These are phyloP conservation scores for Thermophis baileyi DNA, from an alignment of 2,113 vertebrate genomes.

Conservation along the genomic window DNA sequence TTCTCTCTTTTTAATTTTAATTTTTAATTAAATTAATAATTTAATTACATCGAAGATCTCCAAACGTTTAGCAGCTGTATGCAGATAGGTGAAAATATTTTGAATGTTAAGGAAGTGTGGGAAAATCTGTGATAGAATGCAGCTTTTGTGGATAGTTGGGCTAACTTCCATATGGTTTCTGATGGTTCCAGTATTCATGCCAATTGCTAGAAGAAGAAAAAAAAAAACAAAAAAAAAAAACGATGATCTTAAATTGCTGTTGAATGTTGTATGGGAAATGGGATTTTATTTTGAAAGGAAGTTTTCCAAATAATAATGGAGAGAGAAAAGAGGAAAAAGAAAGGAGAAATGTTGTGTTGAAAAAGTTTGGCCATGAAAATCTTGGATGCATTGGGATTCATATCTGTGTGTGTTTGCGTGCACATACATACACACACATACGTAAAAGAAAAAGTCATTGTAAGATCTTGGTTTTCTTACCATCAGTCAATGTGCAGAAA, in stretches of 20 bases:
- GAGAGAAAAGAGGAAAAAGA: neutral
- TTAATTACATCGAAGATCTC: too few species aligned
- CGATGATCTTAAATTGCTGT: neutral
- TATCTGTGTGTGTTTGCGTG: neutral
- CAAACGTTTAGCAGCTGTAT: neutral
- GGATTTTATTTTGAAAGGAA: neutral
- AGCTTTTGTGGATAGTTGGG: neutral
- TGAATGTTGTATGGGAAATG: neutral
- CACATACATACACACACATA: neutral
- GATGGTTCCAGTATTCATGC: neutral
- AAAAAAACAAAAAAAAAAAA: neutral
- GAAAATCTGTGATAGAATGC: neutral
- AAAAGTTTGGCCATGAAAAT: neutral
- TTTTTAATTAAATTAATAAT: too few species aligned
- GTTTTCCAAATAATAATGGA: neutral
- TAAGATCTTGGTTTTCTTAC: neutral
- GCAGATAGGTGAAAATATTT: neutral
- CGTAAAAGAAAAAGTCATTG: neutral
- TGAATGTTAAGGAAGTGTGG: neutral
- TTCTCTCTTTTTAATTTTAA: neutral
- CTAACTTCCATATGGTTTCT: neutral
- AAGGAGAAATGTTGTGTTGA: neutral
- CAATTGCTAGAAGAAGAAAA: neutral
- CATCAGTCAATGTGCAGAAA: neutral
- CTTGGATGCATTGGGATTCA: neutral